Percentiles rank a stretch among this genome's conserved stretches.
These are phyloP conservation scores for Catharus ustulatus DNA, from an alignment of 2,797 vertebrate genomes.

Conservation along the genomic window DNA sequence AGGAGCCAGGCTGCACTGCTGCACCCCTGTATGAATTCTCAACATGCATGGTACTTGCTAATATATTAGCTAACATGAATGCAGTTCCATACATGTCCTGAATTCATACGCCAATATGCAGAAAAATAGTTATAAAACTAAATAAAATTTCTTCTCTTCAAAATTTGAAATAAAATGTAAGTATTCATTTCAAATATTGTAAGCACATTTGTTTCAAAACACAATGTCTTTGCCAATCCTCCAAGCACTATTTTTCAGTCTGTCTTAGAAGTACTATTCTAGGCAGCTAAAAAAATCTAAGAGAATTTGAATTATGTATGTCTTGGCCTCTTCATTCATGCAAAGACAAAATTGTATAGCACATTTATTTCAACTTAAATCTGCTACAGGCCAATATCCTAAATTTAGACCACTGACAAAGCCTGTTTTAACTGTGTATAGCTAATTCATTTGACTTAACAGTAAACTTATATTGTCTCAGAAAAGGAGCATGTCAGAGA, in stretches of 20 bases:
- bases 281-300: background rate
- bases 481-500: background rate
- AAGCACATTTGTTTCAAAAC: background rate
- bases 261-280: background rate
- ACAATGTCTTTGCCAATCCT: background rate
- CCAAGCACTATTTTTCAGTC: background rate
- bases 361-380: background rate
- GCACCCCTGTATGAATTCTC: background rate
- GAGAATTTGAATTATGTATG: background rate
- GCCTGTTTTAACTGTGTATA: background rate
- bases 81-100: accelerated
- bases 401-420: slow-evolving; percentile 5
- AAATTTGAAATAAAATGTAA: background rate
- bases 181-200: background rate
- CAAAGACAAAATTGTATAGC: background rate
- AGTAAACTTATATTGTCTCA: background rate
- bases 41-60: accelerated
- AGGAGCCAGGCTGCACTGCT: background rate
- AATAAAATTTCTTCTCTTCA: background rate
- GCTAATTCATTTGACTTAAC: background rate
- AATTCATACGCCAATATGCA: background rate
- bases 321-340: background rate
- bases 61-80: background rate
- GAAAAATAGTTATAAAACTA: background rate
- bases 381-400: background rate